Conservation (phyloP, 2,888 invertebrate genomes). For the Cephus runcator region DNA sequence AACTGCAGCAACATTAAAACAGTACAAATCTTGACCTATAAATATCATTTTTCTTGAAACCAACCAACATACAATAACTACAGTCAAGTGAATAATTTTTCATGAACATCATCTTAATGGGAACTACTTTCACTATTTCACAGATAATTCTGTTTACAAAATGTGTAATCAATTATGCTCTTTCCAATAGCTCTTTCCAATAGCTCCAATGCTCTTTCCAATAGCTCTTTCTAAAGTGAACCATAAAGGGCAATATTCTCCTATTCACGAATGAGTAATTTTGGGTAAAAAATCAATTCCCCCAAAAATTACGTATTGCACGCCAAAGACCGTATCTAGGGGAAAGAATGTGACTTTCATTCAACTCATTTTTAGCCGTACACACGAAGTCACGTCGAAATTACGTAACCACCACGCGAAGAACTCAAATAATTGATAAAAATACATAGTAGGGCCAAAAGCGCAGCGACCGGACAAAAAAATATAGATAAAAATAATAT, state of each 20-base stretch:
- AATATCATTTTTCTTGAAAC: background rate
- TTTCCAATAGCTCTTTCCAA: too few relatives aligned
- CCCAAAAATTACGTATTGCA: constrained; percentile 22
- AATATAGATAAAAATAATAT: background rate
- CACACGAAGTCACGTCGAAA: constrained; percentile 40
- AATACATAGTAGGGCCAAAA: constrained; percentile 31
- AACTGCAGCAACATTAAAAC: too few relatives aligned
- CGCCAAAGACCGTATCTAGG: constrained; percentile 14
- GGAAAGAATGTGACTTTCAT: constrained; percentile 36
- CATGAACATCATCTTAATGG: constrained; percentile 30
- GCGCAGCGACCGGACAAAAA: background rate
- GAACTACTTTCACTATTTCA: constrained; percentile 29
- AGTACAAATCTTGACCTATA: background rate
- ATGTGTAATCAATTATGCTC: background rate
- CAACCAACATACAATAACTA: background rate
- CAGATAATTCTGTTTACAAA: constrained; percentile 32
- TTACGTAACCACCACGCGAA: constrained; percentile 50
- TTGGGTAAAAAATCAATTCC: constrained; percentile 35
- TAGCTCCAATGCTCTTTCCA: too few relatives aligned
- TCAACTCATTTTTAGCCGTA: constrained; percentile 37
- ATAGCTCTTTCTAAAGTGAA: background rate
- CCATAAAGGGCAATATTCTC: background rate
- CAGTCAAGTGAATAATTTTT: constrained; percentile 34
- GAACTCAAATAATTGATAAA: constrained; percentile 48
- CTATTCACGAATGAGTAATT: background rate